Evolutionary conservation across 1,140 invertebrate genomes (phyloP), one percentile per base, ranked within the genome.

Genomic region (Ylistrum balloti): DNA sequence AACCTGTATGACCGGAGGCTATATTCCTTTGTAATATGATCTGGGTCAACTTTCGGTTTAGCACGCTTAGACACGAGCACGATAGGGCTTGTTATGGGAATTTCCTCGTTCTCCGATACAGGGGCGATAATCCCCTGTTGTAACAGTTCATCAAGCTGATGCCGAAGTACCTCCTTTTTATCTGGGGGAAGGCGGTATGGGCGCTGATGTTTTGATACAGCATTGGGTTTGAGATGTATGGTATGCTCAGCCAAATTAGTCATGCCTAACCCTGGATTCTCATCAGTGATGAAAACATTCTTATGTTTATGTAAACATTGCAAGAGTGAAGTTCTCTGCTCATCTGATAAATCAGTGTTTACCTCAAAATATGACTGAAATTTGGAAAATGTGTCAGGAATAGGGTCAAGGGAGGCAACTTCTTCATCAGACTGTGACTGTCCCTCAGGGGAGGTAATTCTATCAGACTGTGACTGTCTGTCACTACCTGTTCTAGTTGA

Each of bases 81-180:
- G 3, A 88, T 87, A 20, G 86, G 88, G 41, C 91, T 91, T 15
- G 91, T 89, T 17, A 91, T 91, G 7, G 88, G 91, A 32, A 89
- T 33, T 33, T 88, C 87, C 5, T 89, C 91, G 10, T n/a, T 32
- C 35, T 34, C 48, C 7, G 0, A 5, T 34, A 91, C 88, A 10
- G 85, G 35, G 87, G 32, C n/a, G n/a, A 89, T 89, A n/a, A 91
- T 89, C 28, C 88, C 91, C 17, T 91, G 88, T 15, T 86, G 7
- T 32, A 91, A 87, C 20, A 91, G 33, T 48, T 91, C 32, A 41
- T 91, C 90, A 56, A 91, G 74, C 17, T 91, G 90, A 88, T 91
- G 34, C 13, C 89, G 13, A 33, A 90, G 56, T 3, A 90, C 45
- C 33, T 90, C 85, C 34, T 48, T 41, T 33, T 91, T 91, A 33